Evolutionary conservation across 2,797 vertebrate species (phyloP), one percentile per base, ranked within the genome.

Genomic region (Characodon lateralis): DNA sequence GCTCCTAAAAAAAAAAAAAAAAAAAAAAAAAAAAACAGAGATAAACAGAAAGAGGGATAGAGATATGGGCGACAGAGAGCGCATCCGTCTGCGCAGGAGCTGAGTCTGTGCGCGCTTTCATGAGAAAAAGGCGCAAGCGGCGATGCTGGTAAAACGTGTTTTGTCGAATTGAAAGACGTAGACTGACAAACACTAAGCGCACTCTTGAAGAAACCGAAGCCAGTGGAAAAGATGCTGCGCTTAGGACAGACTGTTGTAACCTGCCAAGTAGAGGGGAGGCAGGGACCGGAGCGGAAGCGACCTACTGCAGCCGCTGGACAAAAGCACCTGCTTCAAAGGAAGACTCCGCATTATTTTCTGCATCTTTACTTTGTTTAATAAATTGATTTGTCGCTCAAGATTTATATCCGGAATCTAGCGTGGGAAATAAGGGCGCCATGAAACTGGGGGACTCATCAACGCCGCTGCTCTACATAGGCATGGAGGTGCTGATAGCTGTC

Each of bases 401-500:
- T 58, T 86, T 78, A 0, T 2, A 46, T 10, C 16, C 53, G 56
- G 28, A 48, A 50, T 71, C 68, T 50, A 48, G 48, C 5, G 63
- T 41, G 35, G 28, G 35, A 18, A 53, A 63, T 66, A 59, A 78
- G 79, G 81, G 55, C 31, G 48, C 53, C 3, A 83, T 74, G 78
- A 71, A 66, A 39, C 51, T 59, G 69, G 66, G 24, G 84, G 77
- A 89, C 74, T 85, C 85, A 22, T 94, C 95, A 80, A 94, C 96
- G 74, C 93, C 97, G 92, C 92, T 89, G 68, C 93, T 96, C 79
- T 99, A 99, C 92, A 98, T 99, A 65, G 96, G 95, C 35, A 97
- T 98, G 92, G 98, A 99, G 91, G 97, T 98, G 81, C 89, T 97
- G 88, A 98, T 99, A 8, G 97, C 98, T 0, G 80, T 99, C 72